Evolutionary conservation across 2,888 invertebrate genomes (phyloP), one percentile per base, ranked within the genome.

Genomic region (Melipona beecheii): DNA sequence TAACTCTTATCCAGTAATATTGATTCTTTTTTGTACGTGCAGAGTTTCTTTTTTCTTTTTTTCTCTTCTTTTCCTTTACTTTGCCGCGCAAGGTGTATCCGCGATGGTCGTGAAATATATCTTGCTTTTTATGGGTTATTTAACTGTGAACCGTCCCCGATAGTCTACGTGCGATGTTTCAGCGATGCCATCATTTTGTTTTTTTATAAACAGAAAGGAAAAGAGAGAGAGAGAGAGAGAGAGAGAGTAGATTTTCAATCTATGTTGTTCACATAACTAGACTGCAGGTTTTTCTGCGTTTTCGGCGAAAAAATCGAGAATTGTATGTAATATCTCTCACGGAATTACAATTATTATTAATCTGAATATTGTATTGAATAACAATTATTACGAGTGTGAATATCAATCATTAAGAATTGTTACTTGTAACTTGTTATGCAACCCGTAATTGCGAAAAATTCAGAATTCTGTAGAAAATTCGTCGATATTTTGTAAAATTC

Each of bases 31-130:
- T 13, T 0, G 15, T 43, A 56, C 4, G 3, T 6, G 5, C 27
- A 27, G 21, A 31, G 19, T 43, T 49, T 58, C 36, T 36, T 36
- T 36, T 6, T 36, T 9, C 6, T 9, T 9, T 43, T 43, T 9
- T 9, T 36, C 9, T 36, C 43, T 43, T 43, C 11, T 1, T 9
- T 2, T 43, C 9, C 58, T 69, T 66, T 21, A 49, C 60, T 64
- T 52, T 13, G 54, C 31, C 62, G 49, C 17, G 27, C n/a, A 27
- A 27, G 2, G n/a, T 36, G 36, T 54, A 31, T 64, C n/a, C 62
- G 27, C 15, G 27, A 15, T 24, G 43, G 11, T n/a, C 52, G 50
- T 71, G 49, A 72, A 77, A 72, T 77, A 72, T 65, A 66, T 78
- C 49, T 31, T 15, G n/a, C 31, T 31, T 65, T 74, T 73, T 78